These are phyloP conservation scores for Andrena camellia DNA, from an alignment of 2,888 invertebrate genomes.

Conservation along the genomic window DNA sequence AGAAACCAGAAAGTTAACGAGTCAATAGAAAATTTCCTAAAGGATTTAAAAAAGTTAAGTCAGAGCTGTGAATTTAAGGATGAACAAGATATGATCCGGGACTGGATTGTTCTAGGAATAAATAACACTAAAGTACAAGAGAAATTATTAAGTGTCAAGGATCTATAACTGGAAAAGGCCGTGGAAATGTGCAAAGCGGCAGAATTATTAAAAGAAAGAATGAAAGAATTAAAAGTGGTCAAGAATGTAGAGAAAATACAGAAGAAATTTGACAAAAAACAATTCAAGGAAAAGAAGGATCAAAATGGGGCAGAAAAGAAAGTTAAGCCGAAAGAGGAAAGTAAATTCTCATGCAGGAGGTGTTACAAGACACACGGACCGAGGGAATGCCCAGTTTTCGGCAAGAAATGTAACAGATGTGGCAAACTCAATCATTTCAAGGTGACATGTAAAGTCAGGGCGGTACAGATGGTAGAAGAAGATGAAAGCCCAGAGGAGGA, in stretches of 20 bases:
- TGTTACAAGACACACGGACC: background rate
- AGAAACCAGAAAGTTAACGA: background rate
- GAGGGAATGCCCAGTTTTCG: background rate
- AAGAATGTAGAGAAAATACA: background rate
- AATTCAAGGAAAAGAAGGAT: background rate
- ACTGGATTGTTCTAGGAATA: too few relatives aligned
- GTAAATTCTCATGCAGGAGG: background rate
- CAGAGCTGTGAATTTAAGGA: background rate
- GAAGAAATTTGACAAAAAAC: background rate
- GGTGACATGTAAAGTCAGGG: background rate
- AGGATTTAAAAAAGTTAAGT: background rate
- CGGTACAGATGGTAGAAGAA: background rate
- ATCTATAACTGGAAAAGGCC: background rate
- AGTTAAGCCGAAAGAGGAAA: background rate
- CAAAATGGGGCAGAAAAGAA: too few relatives aligned
- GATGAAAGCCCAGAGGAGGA: background rate
- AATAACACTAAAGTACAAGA: too few relatives aligned
- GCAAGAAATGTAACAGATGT: slow-evolving; percentile 14
- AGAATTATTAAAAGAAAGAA: background rate
- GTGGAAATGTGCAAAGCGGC: background rate
- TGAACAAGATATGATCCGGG: background rate
- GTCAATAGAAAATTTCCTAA: background rate
- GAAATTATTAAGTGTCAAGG: too few relatives aligned
- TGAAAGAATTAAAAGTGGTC: background rate
- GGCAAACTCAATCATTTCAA: slow-evolving; percentile 14